A percentile compares a stretch with the other conserved stretches of the same genome.
phyloP scores from a whole-genome alignment of 1,140 invertebrate species.

The Pseudomyrmex pallidus region DNA sequence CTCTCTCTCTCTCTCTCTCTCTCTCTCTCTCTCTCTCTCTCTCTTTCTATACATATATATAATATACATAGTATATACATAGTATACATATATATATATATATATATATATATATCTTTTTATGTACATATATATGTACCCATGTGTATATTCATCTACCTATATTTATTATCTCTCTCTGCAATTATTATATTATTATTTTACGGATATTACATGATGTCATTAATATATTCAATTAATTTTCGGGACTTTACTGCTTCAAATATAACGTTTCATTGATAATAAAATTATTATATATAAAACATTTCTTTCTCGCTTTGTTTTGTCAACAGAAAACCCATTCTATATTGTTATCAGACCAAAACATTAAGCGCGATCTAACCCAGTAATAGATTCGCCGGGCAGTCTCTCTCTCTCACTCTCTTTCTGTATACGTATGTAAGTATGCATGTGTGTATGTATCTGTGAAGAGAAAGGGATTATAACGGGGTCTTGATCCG shows the following conservation, averaged over 20 bases:
- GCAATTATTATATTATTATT: constrained; percentile 32
- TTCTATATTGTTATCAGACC: constrained; percentile 22
- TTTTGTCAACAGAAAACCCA: neutral
- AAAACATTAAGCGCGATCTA: constrained; percentile 57
- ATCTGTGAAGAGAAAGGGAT: constrained; percentile 58
- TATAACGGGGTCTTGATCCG: constrained; percentile 78
- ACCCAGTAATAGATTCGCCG: constrained; percentile 76
- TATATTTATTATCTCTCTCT: neutral
- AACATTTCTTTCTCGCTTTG: neutral
- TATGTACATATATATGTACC: too few relatives aligned
- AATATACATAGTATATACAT: too few relatives aligned
- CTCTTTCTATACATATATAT: too few relatives aligned
- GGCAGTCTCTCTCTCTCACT: constrained; percentile 58
- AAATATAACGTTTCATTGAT: neutral
- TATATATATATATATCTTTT: too few relatives aligned
- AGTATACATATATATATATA: too few relatives aligned
- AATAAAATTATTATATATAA: neutral
- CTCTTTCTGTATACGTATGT: too few relatives aligned
- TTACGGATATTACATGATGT: constrained; percentile 7
- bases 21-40: too few relatives aligned
- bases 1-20: too few relatives aligned
- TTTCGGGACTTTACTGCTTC: neutral
- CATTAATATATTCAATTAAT: constrained; percentile 14
- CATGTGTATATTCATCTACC: too few relatives aligned
- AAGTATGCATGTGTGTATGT: too few relatives aligned